A percentile compares a stretch with the other conserved stretches of the same genome.
These are phyloP conservation scores for Panthera uncia DNA, from an alignment of 2,113 vertebrate species.

Conservation along the genomic window DNA sequence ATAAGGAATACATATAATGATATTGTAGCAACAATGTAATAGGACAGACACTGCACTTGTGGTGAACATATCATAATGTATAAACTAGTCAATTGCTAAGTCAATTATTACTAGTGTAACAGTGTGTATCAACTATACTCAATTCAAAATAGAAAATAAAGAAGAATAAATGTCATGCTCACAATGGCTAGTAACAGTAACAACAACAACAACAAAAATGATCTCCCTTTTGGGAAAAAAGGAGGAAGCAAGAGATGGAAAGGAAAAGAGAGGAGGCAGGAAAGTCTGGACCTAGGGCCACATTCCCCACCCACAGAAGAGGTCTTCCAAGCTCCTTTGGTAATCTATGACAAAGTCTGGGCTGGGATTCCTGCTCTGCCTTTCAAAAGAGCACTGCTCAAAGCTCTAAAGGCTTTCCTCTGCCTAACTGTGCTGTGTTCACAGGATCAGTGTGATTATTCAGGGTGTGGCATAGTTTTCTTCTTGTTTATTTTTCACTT, in stretches of 20 bases:
- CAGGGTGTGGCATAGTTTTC: conserved; percentile 81
- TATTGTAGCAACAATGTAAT: not conserved
- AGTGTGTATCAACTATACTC: not conserved
- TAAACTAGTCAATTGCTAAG: not conserved
- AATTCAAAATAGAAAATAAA: not conserved
- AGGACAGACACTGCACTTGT: not conserved
- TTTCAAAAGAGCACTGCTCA: not conserved
- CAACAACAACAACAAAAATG: not conserved
- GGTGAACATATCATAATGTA: not conserved
- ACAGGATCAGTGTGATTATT: conserved; percentile 80
- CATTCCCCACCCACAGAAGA: not conserved
- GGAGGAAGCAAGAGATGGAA: not conserved
- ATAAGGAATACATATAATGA: not conserved
- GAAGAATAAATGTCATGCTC: not conserved
- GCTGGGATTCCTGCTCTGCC: not conserved
- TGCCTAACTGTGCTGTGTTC: conserved; percentile 68
- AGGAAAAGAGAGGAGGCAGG: not conserved
- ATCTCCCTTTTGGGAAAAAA: not conserved
- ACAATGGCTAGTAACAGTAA: not conserved
- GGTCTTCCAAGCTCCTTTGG: not conserved
- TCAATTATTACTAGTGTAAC: not conserved
- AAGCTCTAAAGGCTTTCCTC: not conserved
- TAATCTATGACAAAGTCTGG: not conserved
- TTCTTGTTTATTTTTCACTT: conserved; percentile 77
- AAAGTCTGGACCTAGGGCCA: not conserved